Evolutionary conservation across 1,140 invertebrate genomes (phyloP).

Genomic region (Magallana angulata): DNA sequence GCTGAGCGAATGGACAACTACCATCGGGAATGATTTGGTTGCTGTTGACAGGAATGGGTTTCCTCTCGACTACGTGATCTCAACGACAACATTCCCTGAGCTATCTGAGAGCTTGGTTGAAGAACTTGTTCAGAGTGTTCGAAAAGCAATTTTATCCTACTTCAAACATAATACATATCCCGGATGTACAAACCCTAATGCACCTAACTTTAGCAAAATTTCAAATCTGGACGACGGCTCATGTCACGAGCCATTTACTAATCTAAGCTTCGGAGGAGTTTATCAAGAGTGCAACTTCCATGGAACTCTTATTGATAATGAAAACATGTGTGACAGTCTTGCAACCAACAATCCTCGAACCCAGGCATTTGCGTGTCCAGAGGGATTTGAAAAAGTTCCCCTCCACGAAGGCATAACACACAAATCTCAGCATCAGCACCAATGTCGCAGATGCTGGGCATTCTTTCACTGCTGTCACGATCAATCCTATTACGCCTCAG

Average conservation of each 20-base stretch:
- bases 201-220: constrained; percentile 64
- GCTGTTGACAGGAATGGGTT: constrained; percentile 36
- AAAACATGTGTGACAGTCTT: constrained; percentile 49
- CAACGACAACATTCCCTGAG: not conserved
- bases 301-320: not conserved
- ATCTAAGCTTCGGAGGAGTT: constrained; percentile 70
- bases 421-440: not conserved
- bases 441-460: constrained; percentile 36
- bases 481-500: constrained; percentile 44
- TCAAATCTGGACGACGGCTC: not conserved
- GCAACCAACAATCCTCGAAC: constrained; percentile 68
- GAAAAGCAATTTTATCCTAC: constrained; percentile 59
- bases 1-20: constrained; percentile 48
- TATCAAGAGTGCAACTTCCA: constrained; percentile 64
- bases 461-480: constrained; percentile 55
- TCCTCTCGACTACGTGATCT: not conserved
- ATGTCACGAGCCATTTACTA: constrained; percentile 30
- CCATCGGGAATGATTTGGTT: not conserved
- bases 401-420: constrained; percentile 53
- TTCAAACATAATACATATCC: constrained; percentile 67
- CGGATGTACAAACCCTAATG: constrained; percentile 66
- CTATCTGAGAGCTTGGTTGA: not conserved
- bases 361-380: constrained; percentile 59
- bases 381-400: constrained; percentile 60
- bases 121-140: constrained; percentile 5